Conservation (phyloP, 2,888 invertebrate species). For the Trachelus iudaicus region DNA sequence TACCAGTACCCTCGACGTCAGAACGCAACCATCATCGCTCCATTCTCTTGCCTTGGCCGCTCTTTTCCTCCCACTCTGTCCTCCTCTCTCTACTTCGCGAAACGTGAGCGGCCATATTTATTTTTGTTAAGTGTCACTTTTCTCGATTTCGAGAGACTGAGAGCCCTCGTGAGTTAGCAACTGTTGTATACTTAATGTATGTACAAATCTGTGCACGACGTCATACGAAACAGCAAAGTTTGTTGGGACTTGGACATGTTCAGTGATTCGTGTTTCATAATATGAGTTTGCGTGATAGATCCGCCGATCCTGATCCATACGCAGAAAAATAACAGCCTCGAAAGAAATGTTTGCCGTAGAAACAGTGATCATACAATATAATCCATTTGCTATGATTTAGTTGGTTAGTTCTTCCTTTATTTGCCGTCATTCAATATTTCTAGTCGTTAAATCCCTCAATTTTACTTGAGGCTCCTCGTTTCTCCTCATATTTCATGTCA, state of each 20-base stretch:
- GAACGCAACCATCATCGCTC: neutral
- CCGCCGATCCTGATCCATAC: conserved; percentile 20
- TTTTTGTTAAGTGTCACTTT: conserved; percentile 16
- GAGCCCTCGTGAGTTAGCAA: neutral
- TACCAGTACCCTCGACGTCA: neutral
- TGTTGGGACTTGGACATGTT: neutral
- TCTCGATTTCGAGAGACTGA: neutral
- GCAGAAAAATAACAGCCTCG: conserved; percentile 33
- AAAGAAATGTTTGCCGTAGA: conserved; percentile 28
- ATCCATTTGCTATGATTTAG: conserved; percentile 34
- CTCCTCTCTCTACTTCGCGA: conserved; percentile 1
- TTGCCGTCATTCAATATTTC: neutral
- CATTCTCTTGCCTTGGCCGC: neutral
- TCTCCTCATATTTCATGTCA: neutral
- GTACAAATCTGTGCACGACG: neutral
- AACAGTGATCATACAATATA: conserved; percentile 49
- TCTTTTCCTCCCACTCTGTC: neutral
- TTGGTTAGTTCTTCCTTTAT: neutral
- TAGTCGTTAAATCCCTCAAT: neutral
- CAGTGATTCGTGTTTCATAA: conserved; percentile 19
- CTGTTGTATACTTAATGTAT: neutral
- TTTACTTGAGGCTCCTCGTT: neutral
- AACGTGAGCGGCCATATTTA: conserved; percentile 19
- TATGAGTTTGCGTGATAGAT: conserved; percentile 52
- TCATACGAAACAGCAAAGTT: neutral